Evolutionary conservation across 2,113 vertebrate genomes (phyloP).

Genomic region (Pituophis catenifer): DNA sequence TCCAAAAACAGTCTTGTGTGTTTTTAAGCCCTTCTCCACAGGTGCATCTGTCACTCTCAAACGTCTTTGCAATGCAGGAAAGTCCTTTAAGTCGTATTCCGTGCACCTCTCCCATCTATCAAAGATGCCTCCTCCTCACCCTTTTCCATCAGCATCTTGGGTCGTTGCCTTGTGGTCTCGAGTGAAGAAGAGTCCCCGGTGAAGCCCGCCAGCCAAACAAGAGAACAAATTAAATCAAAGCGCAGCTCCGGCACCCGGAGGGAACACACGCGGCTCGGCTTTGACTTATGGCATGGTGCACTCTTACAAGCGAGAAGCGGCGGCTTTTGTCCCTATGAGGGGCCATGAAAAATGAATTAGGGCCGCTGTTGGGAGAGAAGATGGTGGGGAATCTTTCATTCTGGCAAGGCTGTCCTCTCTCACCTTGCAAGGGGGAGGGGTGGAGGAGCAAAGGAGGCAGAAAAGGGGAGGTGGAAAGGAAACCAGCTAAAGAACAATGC

Average conservation of each 20-base stretch:
- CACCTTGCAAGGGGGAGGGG: slow-evolving; percentile 68
- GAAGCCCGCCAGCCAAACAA: slow-evolving; percentile 69
- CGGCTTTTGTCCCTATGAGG: slow-evolving; percentile 78
- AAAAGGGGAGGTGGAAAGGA: accelerated
- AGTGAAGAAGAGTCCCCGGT: slow-evolving; percentile 50
- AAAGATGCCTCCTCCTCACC: slow-evolving; percentile 44
- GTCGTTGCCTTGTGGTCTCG: slow-evolving; percentile 48
- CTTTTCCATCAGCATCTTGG: slow-evolving; percentile 31
- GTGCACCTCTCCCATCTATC: slow-evolving; percentile 65
- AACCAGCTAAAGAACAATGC: neutral
- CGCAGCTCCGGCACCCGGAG: slow-evolving; percentile 67
- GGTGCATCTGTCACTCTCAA: slow-evolving; percentile 63
- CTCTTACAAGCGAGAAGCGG: slow-evolving; percentile 73
- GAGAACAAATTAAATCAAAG: slow-evolving; percentile 79
- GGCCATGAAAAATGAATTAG: slow-evolving; percentile 83
- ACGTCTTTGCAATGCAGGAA: slow-evolving; percentile 54
- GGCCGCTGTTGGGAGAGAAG: slow-evolving; percentile 75
- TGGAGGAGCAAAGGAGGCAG: neutral
- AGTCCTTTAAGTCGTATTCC: slow-evolving; percentile 71
- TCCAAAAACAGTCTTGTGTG: slow-evolving; percentile 39
- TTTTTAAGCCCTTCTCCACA: slow-evolving; percentile 48
- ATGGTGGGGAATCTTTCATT: slow-evolving; percentile 77
- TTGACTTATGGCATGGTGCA: slow-evolving; percentile 75
- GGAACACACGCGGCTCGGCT: slow-evolving; percentile 75
- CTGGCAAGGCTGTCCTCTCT: slow-evolving; percentile 70